phyloP scores from a whole-genome alignment of 2,113 vertebrate species.

The Corythornis madagascariensis region DNA sequence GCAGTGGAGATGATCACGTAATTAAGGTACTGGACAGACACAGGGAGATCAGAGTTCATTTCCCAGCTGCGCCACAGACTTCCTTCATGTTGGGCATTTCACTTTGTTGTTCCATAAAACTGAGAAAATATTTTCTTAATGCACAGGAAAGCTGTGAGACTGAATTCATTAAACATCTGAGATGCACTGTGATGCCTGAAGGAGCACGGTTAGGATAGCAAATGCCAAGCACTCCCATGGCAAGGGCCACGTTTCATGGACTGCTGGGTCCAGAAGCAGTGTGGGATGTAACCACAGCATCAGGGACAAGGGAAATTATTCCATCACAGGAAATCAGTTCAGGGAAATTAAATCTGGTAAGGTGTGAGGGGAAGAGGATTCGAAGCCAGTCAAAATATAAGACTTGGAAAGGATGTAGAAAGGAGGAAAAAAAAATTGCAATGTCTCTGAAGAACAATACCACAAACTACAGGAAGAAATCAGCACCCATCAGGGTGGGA shows the following conservation, averaged over 20 bases:
- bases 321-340: neutral
- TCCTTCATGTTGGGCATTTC: neutral
- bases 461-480: neutral
- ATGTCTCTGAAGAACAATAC: neutral
- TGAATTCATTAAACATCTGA: neutral
- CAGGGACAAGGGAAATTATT: neutral
- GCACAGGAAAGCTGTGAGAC: neutral
- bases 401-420: neutral
- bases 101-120: neutral
- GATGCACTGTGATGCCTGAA: neutral
- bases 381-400: neutral
- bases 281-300: neutral
- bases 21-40: conserved; percentile 19
- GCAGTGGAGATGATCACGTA: neutral
- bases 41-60: neutral
- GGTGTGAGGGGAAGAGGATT: neutral
- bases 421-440: neutral
- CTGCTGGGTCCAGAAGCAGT: neutral
- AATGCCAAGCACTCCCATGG: neutral
- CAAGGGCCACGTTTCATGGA: neutral
- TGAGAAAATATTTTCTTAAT: neutral
- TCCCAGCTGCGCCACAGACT: neutral
- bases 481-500: neutral
- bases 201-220: neutral
- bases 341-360: neutral